Conservation (phyloP, 1,140 invertebrate genomes). For the Colletes latitarsis region DNA sequence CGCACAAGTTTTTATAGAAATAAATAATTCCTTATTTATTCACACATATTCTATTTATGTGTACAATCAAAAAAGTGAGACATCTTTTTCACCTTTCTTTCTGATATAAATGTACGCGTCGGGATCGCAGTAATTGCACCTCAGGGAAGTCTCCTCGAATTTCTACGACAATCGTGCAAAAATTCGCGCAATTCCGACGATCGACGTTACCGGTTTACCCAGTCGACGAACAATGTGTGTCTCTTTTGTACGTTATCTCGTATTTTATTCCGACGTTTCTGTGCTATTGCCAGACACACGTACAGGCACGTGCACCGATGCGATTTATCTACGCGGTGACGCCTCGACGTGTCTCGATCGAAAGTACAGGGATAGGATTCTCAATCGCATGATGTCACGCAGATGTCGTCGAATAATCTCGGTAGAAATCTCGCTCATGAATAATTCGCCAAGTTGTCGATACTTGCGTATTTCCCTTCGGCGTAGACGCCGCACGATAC, state of each 20-base stretch:
- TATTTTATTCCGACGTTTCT: conserved; percentile 33
- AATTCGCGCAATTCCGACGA: background rate
- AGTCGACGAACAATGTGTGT: background rate
- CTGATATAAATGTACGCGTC: no score
- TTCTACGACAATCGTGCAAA: background rate
- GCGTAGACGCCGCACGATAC: background rate
- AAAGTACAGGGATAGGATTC: conserved; percentile 47
- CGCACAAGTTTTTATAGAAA: no score
- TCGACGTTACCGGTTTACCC: background rate
- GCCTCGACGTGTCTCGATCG: conserved; percentile 31
- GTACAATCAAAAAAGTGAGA: no score
- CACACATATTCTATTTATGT: no score
- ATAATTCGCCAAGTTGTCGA: conserved; percentile 58
- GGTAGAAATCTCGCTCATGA: conserved; percentile 63
- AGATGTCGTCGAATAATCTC: conserved; percentile 61
- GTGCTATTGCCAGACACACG: conserved; percentile 18
- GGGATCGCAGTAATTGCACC: background rate
- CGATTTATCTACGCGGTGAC: conserved; percentile 47
- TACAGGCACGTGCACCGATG: no score
- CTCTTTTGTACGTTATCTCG: background rate
- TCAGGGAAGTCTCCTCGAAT: background rate
- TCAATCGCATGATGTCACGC: conserved; percentile 49
- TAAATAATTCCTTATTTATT: no score
- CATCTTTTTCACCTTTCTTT: no score
- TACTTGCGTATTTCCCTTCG: conserved; percentile 39